Conservation (phyloP, 2,797 vertebrate genomes). For the Loriculus beryllinus region DNA sequence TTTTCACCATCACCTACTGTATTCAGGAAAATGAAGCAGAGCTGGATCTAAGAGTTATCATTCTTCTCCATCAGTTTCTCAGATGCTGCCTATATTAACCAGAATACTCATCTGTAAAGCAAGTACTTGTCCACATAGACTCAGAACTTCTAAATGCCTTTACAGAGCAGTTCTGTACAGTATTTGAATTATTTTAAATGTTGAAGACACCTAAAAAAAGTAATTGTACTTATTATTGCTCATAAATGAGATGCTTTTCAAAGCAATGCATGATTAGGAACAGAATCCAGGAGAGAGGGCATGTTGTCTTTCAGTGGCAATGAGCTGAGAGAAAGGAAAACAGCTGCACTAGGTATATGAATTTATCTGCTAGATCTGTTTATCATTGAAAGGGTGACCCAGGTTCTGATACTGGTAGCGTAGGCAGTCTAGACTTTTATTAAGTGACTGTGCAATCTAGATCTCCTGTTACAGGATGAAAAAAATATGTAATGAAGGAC, state of each 20-base stretch:
- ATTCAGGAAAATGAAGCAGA: neutral
- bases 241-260: neutral
- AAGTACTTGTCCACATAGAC: neutral
- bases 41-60: neutral
- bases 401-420: neutral
- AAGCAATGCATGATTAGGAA: neutral
- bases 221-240: neutral
- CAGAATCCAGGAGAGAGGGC: neutral
- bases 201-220: neutral
- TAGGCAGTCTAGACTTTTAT: neutral
- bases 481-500: neutral
- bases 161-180: neutral
- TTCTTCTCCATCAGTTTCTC: neutral
- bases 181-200: neutral
- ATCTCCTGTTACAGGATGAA: neutral
- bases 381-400: neutral
- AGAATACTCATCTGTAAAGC: neutral
- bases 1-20: neutral
- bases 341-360: neutral
- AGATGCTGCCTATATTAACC: neutral
- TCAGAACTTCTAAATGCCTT: neutral
- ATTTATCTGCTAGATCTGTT: neutral
- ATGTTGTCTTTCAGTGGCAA: neutral
- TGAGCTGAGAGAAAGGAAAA: neutral
- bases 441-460: neutral